These are phyloP conservation scores for Ameiurus melas DNA, from an alignment of 2,113 vertebrate genomes.

Conservation along the genomic window DNA sequence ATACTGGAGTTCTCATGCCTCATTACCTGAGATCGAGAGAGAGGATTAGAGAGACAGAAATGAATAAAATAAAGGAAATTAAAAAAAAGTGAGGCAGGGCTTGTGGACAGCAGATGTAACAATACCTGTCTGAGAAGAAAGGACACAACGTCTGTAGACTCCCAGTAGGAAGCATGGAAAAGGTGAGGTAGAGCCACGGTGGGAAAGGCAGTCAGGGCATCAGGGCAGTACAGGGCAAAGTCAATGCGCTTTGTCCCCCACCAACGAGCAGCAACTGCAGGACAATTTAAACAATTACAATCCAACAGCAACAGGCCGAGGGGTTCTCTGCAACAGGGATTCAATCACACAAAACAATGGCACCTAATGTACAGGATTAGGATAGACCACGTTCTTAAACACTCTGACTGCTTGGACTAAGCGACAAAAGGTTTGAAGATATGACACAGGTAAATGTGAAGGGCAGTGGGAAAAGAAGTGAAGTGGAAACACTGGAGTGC, in stretches of 20 bases:
- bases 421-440: constrained; percentile 12
- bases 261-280: constrained; percentile 87
- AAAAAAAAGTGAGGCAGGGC: background rate
- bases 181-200: constrained; percentile 94
- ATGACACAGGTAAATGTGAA: constrained; percentile 33
- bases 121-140: constrained; percentile 92
- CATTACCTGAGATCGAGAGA: constrained; percentile 81
- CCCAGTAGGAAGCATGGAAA: constrained; percentile 98
- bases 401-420: background rate
- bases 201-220: constrained; percentile 90
- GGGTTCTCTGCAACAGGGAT: background rate
- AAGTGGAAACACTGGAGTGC: constrained; percentile 30
- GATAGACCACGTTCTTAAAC: background rate
- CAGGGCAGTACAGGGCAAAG: constrained; percentile 93
- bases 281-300: constrained; percentile 36
- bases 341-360: background rate
- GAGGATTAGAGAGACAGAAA: background rate
- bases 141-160: constrained; percentile 92
- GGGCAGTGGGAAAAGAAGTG: constrained; percentile 17
- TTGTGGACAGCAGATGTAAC: background rate
- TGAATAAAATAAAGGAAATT: background rate
- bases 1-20: constrained; percentile 85
- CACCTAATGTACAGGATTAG: background rate
- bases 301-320: background rate
- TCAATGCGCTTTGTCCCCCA: constrained; percentile 97